Conservation (phyloP, 2,113 vertebrate species). For the Triplophysa tibetana region DNA sequence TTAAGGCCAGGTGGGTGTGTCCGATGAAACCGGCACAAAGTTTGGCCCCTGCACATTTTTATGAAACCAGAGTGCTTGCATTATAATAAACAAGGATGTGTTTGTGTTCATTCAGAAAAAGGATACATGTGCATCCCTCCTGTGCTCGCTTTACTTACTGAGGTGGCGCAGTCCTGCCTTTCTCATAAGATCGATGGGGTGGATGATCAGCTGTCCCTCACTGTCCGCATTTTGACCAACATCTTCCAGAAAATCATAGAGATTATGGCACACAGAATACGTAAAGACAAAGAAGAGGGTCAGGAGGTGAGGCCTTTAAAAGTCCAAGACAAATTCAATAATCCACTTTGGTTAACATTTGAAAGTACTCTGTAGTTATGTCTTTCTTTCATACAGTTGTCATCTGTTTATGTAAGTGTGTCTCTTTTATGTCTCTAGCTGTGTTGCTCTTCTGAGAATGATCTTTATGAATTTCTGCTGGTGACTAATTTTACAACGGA, state of each 20-base stretch:
- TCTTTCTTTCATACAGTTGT: neutral
- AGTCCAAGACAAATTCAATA: too few relatives aligned
- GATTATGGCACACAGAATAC: constrained; percentile 73
- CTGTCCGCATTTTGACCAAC: constrained; percentile 77
- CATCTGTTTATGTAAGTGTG: neutral
- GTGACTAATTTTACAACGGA: constrained; percentile 69
- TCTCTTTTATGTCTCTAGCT: constrained; percentile 70
- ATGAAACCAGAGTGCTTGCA: neutral
- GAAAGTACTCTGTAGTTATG: too few relatives aligned
- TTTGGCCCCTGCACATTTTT: neutral
- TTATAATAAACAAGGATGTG: neutral
- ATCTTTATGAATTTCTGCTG: constrained; percentile 80
- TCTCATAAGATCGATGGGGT: constrained; percentile 58
- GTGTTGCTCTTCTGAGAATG: constrained; percentile 71
- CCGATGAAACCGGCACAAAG: too few relatives aligned
- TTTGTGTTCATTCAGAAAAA: constrained; percentile 69
- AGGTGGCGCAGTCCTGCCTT: constrained; percentile 72
- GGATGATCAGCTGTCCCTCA: constrained; percentile 59
- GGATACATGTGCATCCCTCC: constrained; percentile 77
- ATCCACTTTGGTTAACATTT: neutral
- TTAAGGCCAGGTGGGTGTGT: too few relatives aligned
- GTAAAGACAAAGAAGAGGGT: constrained; percentile 78
- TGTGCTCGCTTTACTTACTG: constrained; percentile 80
- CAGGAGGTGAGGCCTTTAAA: constrained; percentile 73
- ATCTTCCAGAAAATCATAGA: constrained; percentile 89